Evolutionary conservation across 1,140 invertebrate genomes (phyloP).

Genomic region (Carposina sasakii): DNA sequence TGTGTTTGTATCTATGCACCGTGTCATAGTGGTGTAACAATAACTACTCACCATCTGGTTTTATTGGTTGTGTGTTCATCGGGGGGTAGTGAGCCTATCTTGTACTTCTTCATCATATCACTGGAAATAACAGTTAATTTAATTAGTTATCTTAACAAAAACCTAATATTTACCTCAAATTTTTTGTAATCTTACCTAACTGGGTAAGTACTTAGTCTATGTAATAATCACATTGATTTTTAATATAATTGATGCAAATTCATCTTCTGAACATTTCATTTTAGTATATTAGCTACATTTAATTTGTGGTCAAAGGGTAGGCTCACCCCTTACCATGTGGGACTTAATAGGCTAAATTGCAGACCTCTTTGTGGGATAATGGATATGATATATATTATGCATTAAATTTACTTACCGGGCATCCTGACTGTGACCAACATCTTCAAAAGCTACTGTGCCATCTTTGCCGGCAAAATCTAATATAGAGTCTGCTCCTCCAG

Average conservation of each 20-base stretch:
- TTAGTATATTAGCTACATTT: too few species aligned
- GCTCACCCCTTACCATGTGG: too few species aligned
- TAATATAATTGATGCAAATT: neutral
- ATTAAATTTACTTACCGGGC: conserved; percentile 75
- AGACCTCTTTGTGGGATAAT: too few species aligned
- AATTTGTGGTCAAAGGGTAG: too few species aligned
- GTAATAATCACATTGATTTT: too few species aligned
- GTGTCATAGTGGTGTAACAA: too few species aligned
- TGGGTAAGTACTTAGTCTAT: too few species aligned
- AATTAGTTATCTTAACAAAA: too few species aligned
- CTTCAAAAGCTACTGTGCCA: conserved; percentile 86
- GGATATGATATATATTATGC: too few species aligned
- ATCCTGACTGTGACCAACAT: conserved; percentile 90
- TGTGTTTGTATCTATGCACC: too few species aligned
- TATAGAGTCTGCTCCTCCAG: conserved; percentile 88
- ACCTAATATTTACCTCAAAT: conserved; percentile 3
- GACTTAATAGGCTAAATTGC: too few species aligned
- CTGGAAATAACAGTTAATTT: conserved; percentile 74
- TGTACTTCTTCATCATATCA: conserved; percentile 89
- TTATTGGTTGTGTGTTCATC: conserved; percentile 21
- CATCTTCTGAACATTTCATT: neutral
- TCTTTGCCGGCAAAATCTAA: conserved; percentile 84
- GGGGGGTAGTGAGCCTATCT: conserved; percentile 81
- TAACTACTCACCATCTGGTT: neutral
- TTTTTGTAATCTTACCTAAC: conserved; percentile 4